Base-by-base conservation (phyloP, 2,888 invertebrate species). In the Ischnus inquisitorius region DNA sequence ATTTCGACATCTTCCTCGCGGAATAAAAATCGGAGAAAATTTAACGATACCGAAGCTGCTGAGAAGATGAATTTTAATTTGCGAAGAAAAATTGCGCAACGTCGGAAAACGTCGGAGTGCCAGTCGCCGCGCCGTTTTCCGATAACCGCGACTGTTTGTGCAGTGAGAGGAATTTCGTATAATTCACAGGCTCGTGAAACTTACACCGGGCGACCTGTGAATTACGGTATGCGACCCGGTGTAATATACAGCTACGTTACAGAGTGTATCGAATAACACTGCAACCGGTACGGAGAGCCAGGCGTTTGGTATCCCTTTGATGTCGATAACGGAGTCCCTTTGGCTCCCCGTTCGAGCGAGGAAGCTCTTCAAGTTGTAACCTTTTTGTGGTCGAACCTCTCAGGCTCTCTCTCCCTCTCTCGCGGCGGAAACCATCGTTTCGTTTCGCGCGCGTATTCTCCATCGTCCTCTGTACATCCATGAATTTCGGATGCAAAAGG, bases 231-330 rank as follows among this genome's bases (percentile, higher is more conserved):
- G 16, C 34, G 16, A 16, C 51, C 8, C 8, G 51, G 51, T 51
- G 16, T 51, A 51, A 16, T 51, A 16, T 51, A 51, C 12, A 57
- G 51, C n/a, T 16, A n/a, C 19, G 8, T 51, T 51, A 4, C 51
- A 51, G 16, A 51, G 51, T 51, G n/a, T 51, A 51, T 16, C 16
- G 16, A 51, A 51, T 22, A 57, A 57, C 54, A 25, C 54, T 57
- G 22, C 54, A 25, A 12, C 10, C 12, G 54, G 46, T 46, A 46
- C 12, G 8, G 16, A 19, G 19, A 57, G 22, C n/a, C n/a, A n/a
- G n/a, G n/a, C 54, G 54, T 57, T 57, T 3, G 22, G 54, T 22
- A 57, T 57, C 51, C 16, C 51, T 51, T 51, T 51, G 51, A 51
- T 16, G 51, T 51, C 54, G 54, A 57, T 57, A 57, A 57, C 8